Conservation (phyloP, 2,888 invertebrate genomes). For the Agonopterix subpropinquella region DNA sequence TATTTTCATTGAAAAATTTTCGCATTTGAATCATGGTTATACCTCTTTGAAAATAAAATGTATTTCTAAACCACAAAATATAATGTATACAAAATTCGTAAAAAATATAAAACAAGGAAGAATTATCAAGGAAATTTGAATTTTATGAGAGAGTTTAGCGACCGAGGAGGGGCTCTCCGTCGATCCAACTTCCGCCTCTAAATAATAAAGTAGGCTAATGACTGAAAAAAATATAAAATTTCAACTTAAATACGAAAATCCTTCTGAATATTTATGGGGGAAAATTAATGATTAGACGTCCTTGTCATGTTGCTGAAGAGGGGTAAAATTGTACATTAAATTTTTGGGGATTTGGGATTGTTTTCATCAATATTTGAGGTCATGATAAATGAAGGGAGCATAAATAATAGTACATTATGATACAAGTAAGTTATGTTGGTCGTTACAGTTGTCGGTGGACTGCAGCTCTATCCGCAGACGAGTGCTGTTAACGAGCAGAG, state of each 20-base stretch:
- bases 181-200: constrained; percentile 13
- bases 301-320: background rate
- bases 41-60: too few relatives aligned
- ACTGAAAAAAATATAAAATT: constrained; percentile 18
- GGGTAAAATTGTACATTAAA: background rate
- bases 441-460: too few relatives aligned
- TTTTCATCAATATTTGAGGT: too few relatives aligned
- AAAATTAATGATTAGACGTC: constrained; percentile 9
- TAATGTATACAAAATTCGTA: background rate
- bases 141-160: constrained; percentile 15
- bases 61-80: too few relatives aligned
- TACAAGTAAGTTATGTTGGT: too few relatives aligned
- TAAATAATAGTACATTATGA: too few relatives aligned
- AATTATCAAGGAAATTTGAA: constrained; percentile 18
- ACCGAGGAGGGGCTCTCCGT: background rate
- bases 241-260: constrained; percentile 13
- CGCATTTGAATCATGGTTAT: too few relatives aligned
- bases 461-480: too few relatives aligned
- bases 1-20: too few relatives aligned
- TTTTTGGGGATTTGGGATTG: too few relatives aligned
- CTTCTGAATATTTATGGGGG: constrained; percentile 19
- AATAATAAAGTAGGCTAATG: constrained; percentile 24
- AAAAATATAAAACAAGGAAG: constrained; percentile 11
- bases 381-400: too few relatives aligned
- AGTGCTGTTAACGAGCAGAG: too few relatives aligned